Evolutionary conservation across 2,888 invertebrate genomes (phyloP), one percentile per base, ranked within the genome.

Genomic region (Proisotoma minuta): DNA sequence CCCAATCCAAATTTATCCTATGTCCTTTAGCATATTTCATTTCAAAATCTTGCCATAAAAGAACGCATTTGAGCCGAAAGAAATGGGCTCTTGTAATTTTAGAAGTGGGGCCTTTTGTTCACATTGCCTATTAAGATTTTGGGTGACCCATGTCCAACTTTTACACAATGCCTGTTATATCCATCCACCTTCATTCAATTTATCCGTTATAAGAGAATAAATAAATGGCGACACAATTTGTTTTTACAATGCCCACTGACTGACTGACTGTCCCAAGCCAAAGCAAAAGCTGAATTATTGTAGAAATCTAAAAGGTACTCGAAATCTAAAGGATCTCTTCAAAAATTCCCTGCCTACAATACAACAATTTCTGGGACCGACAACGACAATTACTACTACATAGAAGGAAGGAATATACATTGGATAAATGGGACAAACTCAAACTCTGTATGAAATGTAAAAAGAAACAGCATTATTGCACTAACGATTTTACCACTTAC

Each of bases 11-110:
- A 34, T 10, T 34, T 34, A 34, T 34, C 34, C 34, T 34, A 10
- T 34, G 8, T 34, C 8, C 34, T 15, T 34, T 34, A 8, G 8
- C 34, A 15, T 34, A 34, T 34, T 34, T 34, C 34, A 34, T 34
- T 8, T 15, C 34, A 34, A 15, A 34, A 8, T 34, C 34, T 15
- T 34, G 34, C 34, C 34, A 34, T 34, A 8, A 49, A 43, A 22
- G 49, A 49, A 49, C 8, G 15, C 5, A 20, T 10, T 22, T 22
- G 49, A 49, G 49, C 49, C 49, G 22, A 23, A 49, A 49, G 49
- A n/a, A n/a, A n/a, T 49, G 49, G 49, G 15, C 49, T 49, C 49
- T 49, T 24, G 49, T 49, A 49, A 49, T 49, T 49, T 49, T 49
- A 49, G 20, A 49, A 49, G 49, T 49, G 49, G 23, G 49, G 15